phyloP scores from a whole-genome alignment of 2,797 vertebrate species.

The Tamandua tetradactyla region DNA sequence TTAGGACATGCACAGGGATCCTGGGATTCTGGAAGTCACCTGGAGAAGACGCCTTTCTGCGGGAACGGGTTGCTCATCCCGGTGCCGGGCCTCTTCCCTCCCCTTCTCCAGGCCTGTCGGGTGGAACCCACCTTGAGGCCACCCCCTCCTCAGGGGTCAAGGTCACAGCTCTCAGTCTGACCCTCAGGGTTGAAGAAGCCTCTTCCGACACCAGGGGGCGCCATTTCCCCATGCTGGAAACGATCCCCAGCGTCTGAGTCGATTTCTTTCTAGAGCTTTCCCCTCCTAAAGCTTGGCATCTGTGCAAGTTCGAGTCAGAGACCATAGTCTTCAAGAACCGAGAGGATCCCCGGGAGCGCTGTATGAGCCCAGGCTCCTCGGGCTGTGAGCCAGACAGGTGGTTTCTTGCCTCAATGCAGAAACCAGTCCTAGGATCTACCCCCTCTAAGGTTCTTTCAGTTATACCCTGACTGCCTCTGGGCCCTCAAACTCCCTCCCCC shows the following conservation, averaged over 20 bases:
- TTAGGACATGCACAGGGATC: neutral
- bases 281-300: neutral
- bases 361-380: neutral
- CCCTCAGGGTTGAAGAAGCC: neutral
- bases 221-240: neutral
- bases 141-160: neutral
- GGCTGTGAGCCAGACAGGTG: neutral
- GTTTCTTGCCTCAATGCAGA: neutral
- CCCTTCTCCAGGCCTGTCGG: no score
- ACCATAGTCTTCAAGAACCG: neutral
- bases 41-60: neutral
- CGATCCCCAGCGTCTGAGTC: neutral
- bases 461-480: neutral
- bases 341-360: neutral
- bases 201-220: constrained; percentile 53
- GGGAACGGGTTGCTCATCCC: no score
- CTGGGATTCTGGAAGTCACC: neutral
- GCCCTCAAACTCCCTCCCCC: neutral
- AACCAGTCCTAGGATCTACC: neutral
- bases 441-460: fast-evolving
- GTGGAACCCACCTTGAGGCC: neutral
- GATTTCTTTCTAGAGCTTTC: constrained; percentile 65
- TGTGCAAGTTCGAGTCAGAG: neutral
- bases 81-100: neutral
- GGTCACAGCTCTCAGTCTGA: neutral